Conservation (phyloP, 2,113 vertebrate genomes). For the Zosterops borbonicus region DNA sequence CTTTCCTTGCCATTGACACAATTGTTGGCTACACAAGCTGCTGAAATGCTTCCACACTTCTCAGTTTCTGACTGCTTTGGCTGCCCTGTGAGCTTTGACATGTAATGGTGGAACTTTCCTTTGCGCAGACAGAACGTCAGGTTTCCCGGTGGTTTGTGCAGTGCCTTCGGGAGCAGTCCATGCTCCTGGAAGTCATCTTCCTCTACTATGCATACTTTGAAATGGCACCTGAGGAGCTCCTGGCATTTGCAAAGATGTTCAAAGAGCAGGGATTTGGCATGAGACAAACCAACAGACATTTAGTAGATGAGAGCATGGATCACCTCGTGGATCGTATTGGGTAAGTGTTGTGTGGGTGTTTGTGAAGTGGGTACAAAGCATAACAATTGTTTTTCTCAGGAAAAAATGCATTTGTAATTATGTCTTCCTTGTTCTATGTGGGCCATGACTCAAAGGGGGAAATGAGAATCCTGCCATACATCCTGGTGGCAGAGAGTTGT, state of each 20-base stretch:
- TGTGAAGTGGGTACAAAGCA: background rate
- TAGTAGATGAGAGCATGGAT: conserved; percentile 94
- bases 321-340: conserved; percentile 90
- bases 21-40: background rate
- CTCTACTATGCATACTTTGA: conserved; percentile 97
- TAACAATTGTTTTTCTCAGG: background rate
- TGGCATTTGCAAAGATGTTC: conserved; percentile 89
- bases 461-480: background rate
- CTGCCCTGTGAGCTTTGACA: background rate
- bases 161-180: conserved; percentile 92
- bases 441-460: accelerated
- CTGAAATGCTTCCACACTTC: background rate
- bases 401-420: background rate
- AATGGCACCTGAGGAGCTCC: conserved; percentile 86
- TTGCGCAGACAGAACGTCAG: conserved; percentile 88
- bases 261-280: conserved; percentile 94
- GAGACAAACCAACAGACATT: conserved; percentile 92
- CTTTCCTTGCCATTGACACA: background rate
- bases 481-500: background rate
- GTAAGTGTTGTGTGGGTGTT: conserved; percentile 58
- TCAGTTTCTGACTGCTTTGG: background rate
- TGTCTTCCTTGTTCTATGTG: background rate
- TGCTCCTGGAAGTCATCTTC: conserved; percentile 95
- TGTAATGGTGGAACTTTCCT: background rate
- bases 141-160: conserved; percentile 95